Conservation (phyloP, 2,888 invertebrate species). For the Stenotaenia linearis region DNA sequence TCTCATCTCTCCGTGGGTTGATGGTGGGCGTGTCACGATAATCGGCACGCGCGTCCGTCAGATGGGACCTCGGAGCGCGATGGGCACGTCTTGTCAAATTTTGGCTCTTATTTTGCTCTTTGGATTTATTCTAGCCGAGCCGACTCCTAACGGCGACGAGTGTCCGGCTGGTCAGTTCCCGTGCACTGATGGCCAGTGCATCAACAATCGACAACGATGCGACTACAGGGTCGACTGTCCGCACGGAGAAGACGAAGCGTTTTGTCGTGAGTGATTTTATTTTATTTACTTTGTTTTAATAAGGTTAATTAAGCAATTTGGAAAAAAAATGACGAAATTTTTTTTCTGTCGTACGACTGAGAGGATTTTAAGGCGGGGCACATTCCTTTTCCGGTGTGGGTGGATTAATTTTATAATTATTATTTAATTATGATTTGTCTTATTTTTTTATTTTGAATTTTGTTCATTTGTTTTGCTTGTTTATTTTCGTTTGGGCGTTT, state of each 20-base stretch:
- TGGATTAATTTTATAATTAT: background rate
- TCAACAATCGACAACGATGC: conserved; percentile 42
- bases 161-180: conserved; percentile 39
- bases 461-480: background rate
- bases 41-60: conserved; percentile 34
- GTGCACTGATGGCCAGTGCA: conserved; percentile 47
- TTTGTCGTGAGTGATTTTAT: conserved; percentile 50
- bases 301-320: background rate
- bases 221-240: conserved; percentile 58
- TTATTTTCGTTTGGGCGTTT: background rate
- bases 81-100: background rate
- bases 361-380: background rate
- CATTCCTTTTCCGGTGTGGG: conserved; percentile 11
- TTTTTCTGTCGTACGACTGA: background rate
- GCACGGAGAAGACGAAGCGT: conserved; percentile 62
- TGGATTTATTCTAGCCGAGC: background rate
- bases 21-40: conserved; percentile 34
- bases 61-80: background rate
- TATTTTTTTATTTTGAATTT: background rate
- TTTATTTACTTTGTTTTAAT: background rate
- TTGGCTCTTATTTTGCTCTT: background rate
- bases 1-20: conserved; percentile 8
- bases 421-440: background rate
- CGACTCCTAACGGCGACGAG: background rate
- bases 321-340: background rate